Evolutionary conservation across 2,113 vertebrate genomes (phyloP), one percentile per base, ranked within the genome.

Genomic region (Nesogale talazaci): DNA sequence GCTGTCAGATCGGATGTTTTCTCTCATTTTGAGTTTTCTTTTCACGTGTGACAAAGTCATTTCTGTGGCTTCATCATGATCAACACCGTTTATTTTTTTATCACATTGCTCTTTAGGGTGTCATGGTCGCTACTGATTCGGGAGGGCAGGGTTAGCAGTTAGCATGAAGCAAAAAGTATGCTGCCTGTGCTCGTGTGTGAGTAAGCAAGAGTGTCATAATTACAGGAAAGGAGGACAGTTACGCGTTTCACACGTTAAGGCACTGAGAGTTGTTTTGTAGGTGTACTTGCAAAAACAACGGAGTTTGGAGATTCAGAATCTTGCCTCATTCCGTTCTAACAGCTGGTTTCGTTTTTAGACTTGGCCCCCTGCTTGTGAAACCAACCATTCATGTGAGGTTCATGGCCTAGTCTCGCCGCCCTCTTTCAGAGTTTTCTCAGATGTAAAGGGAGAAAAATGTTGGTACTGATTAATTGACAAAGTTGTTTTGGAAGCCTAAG

Each of bases 81-180:
- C 16, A 57, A 59, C 57, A 61, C 67, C 72, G 57, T 52, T 52
- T 52, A 52, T 16, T 10, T 83, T 76, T 80, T 57, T 61, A 9
- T 89, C 56, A 8, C 25, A 6, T 83, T 14, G 3, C 59, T 78
- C 0, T 29, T 27, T 42, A 31, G 57, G 22, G 23, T 56, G 19
- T 22, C 42, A 0, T 69, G 76, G 22, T 61, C 46, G 0, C 40
- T 36, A 1, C 27, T 12, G 12, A 16, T 36, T 0, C 6, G 27
- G 42, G 70, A 31, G 89, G 88, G 7, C 42, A 69, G 31, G 67
- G 59, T 12, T 67, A 12, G 27, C 25, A 22, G 87, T 67, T 83
- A 6, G n/a, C 40, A 12, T 1, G 15, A 17, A 22, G 27, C 22
- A 2, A 29, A 27, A 5, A 70, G 9, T 29, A 23, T 0, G 0